These are phyloP conservation scores for Catagonus wagneri DNA, from an alignment of 2,113 vertebrate species.

Conservation along the genomic window DNA sequence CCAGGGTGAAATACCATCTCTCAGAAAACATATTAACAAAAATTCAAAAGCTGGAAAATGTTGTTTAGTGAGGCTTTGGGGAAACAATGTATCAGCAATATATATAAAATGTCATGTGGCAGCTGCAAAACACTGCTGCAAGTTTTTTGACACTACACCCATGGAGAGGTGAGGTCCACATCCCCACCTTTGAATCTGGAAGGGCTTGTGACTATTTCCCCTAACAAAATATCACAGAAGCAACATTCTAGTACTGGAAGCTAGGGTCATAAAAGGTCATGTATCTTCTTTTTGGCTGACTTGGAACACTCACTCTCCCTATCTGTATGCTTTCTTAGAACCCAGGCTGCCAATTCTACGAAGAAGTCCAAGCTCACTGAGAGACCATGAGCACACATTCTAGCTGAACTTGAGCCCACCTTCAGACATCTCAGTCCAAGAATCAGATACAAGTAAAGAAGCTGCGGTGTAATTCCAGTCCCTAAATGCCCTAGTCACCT, in stretches of 20 bases:
- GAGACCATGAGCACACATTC: background rate
- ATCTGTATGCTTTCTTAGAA: background rate
- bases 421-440: background rate
- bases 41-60: slow-evolving; percentile 4
- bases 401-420: background rate
- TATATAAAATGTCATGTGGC: background rate
- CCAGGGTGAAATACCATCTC: background rate
- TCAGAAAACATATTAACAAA: background rate
- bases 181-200: background rate
- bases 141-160: background rate
- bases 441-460: background rate
- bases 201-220: background rate
- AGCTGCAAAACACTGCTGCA: background rate
- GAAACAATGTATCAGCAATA: background rate
- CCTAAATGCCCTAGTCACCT: background rate
- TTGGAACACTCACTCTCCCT: background rate
- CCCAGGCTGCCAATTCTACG: background rate
- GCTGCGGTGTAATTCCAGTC: background rate
- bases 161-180: background rate
- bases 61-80: background rate
- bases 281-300: background rate
- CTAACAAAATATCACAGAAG: background rate
- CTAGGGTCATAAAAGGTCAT: background rate
- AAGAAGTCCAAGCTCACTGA: background rate
- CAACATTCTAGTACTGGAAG: background rate